Evolutionary conservation across 2,797 vertebrate species (phyloP), one percentile per base, ranked within the genome.

Genomic region (Sebastes variabilis): DNA sequence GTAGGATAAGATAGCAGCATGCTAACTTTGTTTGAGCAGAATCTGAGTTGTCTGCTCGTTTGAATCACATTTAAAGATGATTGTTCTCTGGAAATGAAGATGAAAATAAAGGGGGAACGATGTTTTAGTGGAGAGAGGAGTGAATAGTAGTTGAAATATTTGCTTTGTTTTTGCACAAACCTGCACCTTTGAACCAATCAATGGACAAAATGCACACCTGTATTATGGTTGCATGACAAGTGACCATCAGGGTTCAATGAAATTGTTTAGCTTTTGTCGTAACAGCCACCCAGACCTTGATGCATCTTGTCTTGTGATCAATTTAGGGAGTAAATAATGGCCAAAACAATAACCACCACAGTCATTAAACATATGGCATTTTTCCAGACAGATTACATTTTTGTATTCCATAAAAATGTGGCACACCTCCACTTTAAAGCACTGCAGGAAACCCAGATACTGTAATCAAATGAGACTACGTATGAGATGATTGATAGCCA

Each of bases 1-100:
- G 64, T 69, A 52, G 27, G 71, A 88, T 81, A 82, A 88, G 87
- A 88, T 87, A 85, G 66, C 58, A 66, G 71, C 64, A 75, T 56
- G 64, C 75, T 72, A 61, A 82, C 72, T 81, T 77, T 69, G 66
- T 84, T 85, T 84, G 56, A 77, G 27, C 46, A 76, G 80, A 81
- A 60, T 52, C 12, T 30, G 49, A 77, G 70, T 61, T 24, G 38
- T 72, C 38, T 34, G 22, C 25, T 58, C 25, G 49, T 79, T 70
- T 72, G 20, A 60, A 70, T 46, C 56, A 14, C 58, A 30, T 85
- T 58, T n/a, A 30, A 72, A 54, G 30, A 22, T 27, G 42, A 18
- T 46, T 60, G 34, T 36, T 69, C n/a, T 29, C 18, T 52, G 65
- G n/a, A 73, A 59, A 71, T 49, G 14, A 66, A 56, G 27, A 62